A percentile compares a stretch with the other conserved stretches of the same genome.
Evolutionary conservation across 2,888 invertebrate genomes (phyloP).

Genomic region (Syrphus vitripennis): DNA sequence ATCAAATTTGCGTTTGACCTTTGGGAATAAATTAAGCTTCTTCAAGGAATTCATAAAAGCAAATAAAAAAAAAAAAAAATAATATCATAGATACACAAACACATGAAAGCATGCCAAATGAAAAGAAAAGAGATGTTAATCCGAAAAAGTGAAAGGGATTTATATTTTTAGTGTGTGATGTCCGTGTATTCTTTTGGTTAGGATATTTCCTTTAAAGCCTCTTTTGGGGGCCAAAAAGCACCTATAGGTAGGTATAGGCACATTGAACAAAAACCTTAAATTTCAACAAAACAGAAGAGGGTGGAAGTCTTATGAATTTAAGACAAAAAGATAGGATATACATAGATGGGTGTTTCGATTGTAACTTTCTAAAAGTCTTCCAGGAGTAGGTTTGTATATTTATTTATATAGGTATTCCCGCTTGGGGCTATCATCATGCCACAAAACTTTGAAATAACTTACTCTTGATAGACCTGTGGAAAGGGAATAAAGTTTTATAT

Average conservation of each 20-base stretch:
- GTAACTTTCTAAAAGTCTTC: constrained; percentile 6
- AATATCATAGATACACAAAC: neutral
- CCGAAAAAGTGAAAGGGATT: constrained; percentile 63
- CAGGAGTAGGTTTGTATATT: neutral
- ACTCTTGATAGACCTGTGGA: neutral
- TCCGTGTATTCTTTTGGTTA: neutral
- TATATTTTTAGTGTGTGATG: constrained; percentile 42
- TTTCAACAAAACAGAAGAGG: neutral
- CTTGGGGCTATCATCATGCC: constrained; percentile 14
- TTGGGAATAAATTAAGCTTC: constrained; percentile 69
- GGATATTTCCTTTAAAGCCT: neutral
- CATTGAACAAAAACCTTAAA: neutral
- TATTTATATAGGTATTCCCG: constrained; percentile 4
- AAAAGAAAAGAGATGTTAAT: constrained; percentile 36
- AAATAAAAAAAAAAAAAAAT: neutral
- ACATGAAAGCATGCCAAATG: neutral
- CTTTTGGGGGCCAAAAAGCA: neutral
- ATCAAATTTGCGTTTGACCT: constrained; percentile 65
- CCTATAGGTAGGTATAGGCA: neutral
- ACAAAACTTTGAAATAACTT: constrained; percentile 17
- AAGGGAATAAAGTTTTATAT: neutral
- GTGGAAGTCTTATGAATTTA: neutral
- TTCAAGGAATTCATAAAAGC: constrained; percentile 15
- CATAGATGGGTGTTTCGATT: neutral
- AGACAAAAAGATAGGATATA: neutral